phyloP scores from a whole-genome alignment of 2,888 invertebrate species.

The Lypha dubia region DNA sequence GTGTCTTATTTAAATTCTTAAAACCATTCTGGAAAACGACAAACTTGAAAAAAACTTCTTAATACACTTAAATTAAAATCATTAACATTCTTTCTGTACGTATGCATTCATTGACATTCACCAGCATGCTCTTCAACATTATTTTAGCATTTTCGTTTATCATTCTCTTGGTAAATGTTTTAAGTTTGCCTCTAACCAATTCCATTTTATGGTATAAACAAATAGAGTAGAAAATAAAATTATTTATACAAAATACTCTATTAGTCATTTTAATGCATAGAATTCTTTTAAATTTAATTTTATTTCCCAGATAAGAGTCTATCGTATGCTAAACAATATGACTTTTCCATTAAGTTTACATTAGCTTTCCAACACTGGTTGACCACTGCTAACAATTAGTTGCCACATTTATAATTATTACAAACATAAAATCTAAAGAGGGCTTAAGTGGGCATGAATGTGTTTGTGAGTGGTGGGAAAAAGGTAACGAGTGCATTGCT shows the following conservation, averaged over 20 bases:
- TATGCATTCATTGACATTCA: neutral
- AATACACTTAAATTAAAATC: neutral
- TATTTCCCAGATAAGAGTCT: neutral
- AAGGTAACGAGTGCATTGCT: conserved; percentile 10
- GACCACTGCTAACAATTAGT: conserved; percentile 39
- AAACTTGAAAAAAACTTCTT: too few relatives aligned
- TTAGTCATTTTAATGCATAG: conserved; percentile 9
- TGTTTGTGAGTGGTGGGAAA: conserved; percentile 1
- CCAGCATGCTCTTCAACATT: neutral
- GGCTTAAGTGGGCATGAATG: neutral
- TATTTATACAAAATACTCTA: conserved; percentile 1
- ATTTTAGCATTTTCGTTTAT: neutral
- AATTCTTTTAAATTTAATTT: neutral
- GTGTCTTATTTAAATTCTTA: too few relatives aligned
- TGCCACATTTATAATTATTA: conserved; percentile 38
- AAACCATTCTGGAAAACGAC: too few relatives aligned
- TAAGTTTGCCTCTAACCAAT: neutral
- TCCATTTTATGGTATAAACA: neutral
- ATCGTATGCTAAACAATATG: neutral
- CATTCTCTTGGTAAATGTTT: neutral
- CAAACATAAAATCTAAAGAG: conserved; percentile 7
- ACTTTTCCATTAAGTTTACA: conserved; percentile 45
- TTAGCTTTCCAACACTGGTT: conserved; percentile 41
- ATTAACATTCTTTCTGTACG: neutral
- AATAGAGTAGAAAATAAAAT: neutral